These are phyloP conservation scores for Aplocera efformata DNA, from an alignment of 2,888 invertebrate species.

Conservation along the genomic window DNA sequence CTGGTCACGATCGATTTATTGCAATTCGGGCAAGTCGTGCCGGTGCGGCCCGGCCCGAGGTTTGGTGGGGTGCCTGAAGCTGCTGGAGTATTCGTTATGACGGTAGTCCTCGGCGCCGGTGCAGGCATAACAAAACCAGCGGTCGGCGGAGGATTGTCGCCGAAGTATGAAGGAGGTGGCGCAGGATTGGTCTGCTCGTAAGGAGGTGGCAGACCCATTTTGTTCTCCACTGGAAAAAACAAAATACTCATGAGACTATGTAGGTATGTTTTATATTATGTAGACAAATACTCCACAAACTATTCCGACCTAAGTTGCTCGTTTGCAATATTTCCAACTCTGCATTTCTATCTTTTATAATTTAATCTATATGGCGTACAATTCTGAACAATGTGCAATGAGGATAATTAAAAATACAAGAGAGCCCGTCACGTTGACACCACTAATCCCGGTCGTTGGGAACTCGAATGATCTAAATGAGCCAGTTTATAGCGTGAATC, in stretches of 20 bases:
- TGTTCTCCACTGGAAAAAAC: conserved; percentile 69
- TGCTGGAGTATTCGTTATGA: conserved; percentile 47
- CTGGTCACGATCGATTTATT: conserved; percentile 63
- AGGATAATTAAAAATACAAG: conserved; percentile 4
- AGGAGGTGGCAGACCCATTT: conserved; percentile 72
- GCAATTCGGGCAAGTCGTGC: conserved; percentile 61
- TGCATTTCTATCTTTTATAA: too few relatives aligned
- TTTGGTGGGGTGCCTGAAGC: conserved; percentile 37
- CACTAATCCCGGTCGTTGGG: conserved; percentile 5
- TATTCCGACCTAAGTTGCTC: too few relatives aligned
- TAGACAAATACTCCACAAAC: too few relatives aligned
- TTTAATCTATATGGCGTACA: conserved; percentile 1
- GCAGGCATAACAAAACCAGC: conserved; percentile 49
- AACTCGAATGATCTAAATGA: conserved; percentile 1
- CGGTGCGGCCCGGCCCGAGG: conserved; percentile 68
- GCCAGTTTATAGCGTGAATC: not conserved
- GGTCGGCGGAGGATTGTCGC: conserved; percentile 61
- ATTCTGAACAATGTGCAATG: not conserved
- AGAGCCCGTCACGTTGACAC: conserved; percentile 2
- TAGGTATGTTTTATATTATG: too few relatives aligned
- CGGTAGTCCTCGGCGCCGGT: conserved; percentile 55
- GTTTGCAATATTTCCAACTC: not conserved
- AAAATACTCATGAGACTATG: not conserved
- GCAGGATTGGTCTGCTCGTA: conserved; percentile 62
- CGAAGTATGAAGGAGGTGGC: conserved; percentile 71